Base-by-base conservation (phyloP, 2,113 vertebrate genomes). In the Plectropomus leopardus region DNA sequence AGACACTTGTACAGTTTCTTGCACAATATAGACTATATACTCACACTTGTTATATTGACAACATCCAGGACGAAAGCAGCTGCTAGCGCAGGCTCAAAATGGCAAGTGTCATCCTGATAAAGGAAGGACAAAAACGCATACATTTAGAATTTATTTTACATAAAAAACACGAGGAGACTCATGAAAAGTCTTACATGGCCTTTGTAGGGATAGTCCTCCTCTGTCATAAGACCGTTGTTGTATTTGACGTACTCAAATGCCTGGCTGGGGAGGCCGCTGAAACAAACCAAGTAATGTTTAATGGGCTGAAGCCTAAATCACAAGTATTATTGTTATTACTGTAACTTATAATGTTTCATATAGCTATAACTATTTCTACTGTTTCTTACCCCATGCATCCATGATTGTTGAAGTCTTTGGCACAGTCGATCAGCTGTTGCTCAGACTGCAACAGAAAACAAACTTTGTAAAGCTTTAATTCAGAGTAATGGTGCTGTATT, bases 241-340 rank as follows among this genome's bases (percentile, higher is more conserved):
- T 97, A 98, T 47, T 92, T 87, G 80, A 98, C 97, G 83, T 98
- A 98, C 60, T 97, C 96, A 17, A 98, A 98, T 10, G 97, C 97
- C 88, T 98, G 97, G 92, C 97, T 98, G 6, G 97, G 97, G 72
- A 97, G 96, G 15, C 97, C 97, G 75, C 96, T 98, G 90, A 88
- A 88, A 92, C 19, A 78, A 67, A 84, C 6, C 32, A 32, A 6
- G 32, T 3, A 32, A 32, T 32, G 32, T 32, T 32, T 32, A 32
- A 32, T 21, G 47, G 14, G 3, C 23, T 67, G 19, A 53, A 23
- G 58, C 24, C 61, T 28, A 36, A 51, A 7, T 11, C 11, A 7
- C n/a, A 83, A 4, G 15, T 47, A 24, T n/a, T n/a, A n/a, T n/a
- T n/a, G n/a, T n/a, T n/a, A n/a, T n/a, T n/a, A n/a, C 1, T 61